These are phyloP conservation scores for Herminia tarsipennalis DNA, from an alignment of 2,888 invertebrate species.

Conservation along the genomic window DNA sequence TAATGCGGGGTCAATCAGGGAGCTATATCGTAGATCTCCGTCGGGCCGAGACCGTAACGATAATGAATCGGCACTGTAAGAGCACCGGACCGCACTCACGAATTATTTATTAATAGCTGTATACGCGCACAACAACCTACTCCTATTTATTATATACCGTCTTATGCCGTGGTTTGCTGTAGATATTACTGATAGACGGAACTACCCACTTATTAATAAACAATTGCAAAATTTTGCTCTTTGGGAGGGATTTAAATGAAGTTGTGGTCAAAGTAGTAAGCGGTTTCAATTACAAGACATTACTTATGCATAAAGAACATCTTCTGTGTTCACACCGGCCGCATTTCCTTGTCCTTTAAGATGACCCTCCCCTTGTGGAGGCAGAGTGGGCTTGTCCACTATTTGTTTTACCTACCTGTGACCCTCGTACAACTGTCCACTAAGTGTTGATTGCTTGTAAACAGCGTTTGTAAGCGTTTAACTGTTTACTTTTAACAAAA, in stretches of 20 bases:
- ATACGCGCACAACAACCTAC: constrained; percentile 55
- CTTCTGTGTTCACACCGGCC: constrained; percentile 67
- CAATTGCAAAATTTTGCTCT: constrained; percentile 13
- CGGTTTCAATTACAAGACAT: constrained; percentile 79
- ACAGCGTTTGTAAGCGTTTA: constrained; percentile 64
- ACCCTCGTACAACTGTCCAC: constrained; percentile 79
- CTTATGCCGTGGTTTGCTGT: constrained; percentile 40
- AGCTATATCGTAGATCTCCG: constrained; percentile 83
- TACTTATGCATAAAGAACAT: constrained; percentile 81
- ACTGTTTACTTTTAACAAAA: constrained; percentile 45
- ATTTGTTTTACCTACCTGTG: constrained; percentile 80
- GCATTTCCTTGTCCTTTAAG: constrained; percentile 77
- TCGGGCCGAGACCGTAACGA: constrained; percentile 78
- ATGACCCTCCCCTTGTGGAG: constrained; percentile 72
- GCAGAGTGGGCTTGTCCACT: constrained; percentile 70
- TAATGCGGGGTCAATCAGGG: constrained; percentile 85
- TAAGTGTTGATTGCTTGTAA: constrained; percentile 84
- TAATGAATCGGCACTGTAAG: constrained; percentile 82
- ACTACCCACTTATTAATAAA: constrained; percentile 24
- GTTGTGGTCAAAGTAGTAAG: constrained; percentile 67
- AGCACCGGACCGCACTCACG: constrained; percentile 83
- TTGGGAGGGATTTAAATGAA: constrained; percentile 56
- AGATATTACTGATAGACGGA: constrained; percentile 16
- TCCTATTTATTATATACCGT: constrained; percentile 57
- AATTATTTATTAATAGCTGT: constrained; percentile 86